Base-by-base conservation (phyloP, 2,113 vertebrate genomes). In the Lasiurus cinereus region DNA sequence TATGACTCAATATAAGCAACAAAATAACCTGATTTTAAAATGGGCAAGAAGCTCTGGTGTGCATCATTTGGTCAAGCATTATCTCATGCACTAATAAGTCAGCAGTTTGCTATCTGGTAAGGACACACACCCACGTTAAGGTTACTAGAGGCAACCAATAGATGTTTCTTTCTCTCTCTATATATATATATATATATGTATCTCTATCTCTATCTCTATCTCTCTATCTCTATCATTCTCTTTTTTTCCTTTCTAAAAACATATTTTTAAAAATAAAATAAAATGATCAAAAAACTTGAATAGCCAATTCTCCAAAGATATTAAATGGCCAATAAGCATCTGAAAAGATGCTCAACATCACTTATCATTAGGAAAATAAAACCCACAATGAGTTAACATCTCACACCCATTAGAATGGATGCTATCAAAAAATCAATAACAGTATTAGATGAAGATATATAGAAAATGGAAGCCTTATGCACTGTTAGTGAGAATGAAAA, bases 1-100 rank as follows among this genome's bases (percentile, higher is more conserved):
- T 54, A 73, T 3, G 59, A 86, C 18, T 79, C 39, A 96, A 91
- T 6, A 86, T 66, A 2, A 83, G 33, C 36, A 52, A 77, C 39
- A 82, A 82, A 82, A 94, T 33, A 52, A 83, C 29, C n/a, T 16
- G 27, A 66, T 50, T 91, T 90, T 16, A 78, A 96, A 87, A 72
- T 21, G 6, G 29, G 43, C 29, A 50, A 77, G 59, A 11, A 54
- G 70, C 33, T 24, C 59, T 27, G 59, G 59, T 62, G 24, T 62
- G 59, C 10, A 5, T 62, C 59, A 27, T 24, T 62, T 27, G 59
- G 59, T 12, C 0, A 24, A 62, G 59, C 59, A 62, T 62, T 27
- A 62, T 24, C 59, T 24, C 24, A 27, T 27, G 24, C 59, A 62
- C 59, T 27, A 22, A 27, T 11, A 27, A 22, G 59, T 62, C 59